phyloP scores from a whole-genome alignment of 2,797 vertebrate species.

The Sternarchorhynchus goeldii region DNA sequence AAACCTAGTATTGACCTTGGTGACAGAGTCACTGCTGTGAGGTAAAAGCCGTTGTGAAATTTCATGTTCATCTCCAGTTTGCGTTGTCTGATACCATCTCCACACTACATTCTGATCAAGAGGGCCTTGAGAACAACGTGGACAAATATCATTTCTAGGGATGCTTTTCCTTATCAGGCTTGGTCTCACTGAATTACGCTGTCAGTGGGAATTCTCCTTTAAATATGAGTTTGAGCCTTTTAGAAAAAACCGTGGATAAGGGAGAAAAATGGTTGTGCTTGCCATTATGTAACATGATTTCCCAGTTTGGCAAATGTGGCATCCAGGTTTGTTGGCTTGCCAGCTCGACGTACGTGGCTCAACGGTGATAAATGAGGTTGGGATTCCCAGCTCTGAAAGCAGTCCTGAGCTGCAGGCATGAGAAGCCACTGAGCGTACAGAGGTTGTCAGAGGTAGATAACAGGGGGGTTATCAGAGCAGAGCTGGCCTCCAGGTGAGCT shows the following conservation, averaged over 20 bases:
- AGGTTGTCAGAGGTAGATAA: slow-evolving; percentile 42
- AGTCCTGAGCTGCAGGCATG: slow-evolving; percentile 20
- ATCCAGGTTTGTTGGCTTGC: slow-evolving; percentile 27
- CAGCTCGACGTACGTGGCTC: background rate
- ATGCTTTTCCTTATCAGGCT: background rate
- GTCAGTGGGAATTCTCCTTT: no score
- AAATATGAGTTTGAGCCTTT: no score
- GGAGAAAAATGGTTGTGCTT: background rate
- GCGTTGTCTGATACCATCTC: background rate
- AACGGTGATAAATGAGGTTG: slow-evolving; percentile 46
- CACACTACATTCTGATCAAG: background rate
- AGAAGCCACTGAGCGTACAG: slow-evolving; percentile 15
- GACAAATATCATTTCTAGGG: background rate
- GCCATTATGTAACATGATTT: slow-evolving; percentile 25
- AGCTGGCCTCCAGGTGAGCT: slow-evolving; percentile 48
- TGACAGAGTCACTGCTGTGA: no score
- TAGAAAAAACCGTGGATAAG: no score
- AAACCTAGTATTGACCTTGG: no score
- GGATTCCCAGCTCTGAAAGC: slow-evolving; percentile 38
- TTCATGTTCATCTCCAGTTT: background rate
- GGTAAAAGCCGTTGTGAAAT: no score
- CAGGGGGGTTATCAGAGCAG: slow-evolving; percentile 50
- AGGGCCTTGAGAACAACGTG: background rate
- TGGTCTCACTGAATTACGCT: no score
- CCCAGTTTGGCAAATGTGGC: slow-evolving; percentile 31